Evolutionary conservation across 2,888 invertebrate species (phyloP).

Genomic region (Teinopalpus imperialis): DNA sequence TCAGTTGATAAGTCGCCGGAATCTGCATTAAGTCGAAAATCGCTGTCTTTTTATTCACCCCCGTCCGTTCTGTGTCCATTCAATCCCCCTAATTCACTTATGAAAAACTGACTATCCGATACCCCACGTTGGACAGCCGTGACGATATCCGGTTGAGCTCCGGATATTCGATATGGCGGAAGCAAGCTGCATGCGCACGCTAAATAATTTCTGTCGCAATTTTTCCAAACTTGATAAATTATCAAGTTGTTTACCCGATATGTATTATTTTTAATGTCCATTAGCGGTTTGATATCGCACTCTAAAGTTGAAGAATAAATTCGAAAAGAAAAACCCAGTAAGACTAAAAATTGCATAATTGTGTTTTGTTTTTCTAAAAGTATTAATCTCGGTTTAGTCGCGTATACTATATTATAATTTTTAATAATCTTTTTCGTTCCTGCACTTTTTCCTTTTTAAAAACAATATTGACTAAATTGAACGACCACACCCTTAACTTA

Average conservation of each 20-base stretch:
- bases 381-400: too few species aligned
- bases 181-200: slow-evolving; percentile 25
- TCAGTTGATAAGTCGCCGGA: slow-evolving; percentile 17
- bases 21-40: slow-evolving; percentile 48
- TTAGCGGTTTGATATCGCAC: not conserved
- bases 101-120: slow-evolving; percentile 74
- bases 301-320: too few species aligned
- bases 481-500: slow-evolving; percentile 16
- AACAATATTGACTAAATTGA: too few species aligned
- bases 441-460: too few species aligned
- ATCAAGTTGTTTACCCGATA: not conserved
- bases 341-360: too few species aligned
- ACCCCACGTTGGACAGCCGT: slow-evolving; percentile 57
- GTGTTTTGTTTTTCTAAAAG: too few species aligned
- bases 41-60: slow-evolving; percentile 36
- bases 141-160: slow-evolving; percentile 61
- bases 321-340: too few species aligned
- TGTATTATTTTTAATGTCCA: not conserved
- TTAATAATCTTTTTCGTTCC: too few species aligned
- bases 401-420: too few species aligned
- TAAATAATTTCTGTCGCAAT: not conserved
- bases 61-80: slow-evolving; percentile 42
- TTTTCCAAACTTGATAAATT: slow-evolving; percentile 13
- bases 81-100: slow-evolving; percentile 73
- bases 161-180: slow-evolving; percentile 57